Conservation (phyloP, 2,888 invertebrate species). For the Bruchidius siliquastri region DNA sequence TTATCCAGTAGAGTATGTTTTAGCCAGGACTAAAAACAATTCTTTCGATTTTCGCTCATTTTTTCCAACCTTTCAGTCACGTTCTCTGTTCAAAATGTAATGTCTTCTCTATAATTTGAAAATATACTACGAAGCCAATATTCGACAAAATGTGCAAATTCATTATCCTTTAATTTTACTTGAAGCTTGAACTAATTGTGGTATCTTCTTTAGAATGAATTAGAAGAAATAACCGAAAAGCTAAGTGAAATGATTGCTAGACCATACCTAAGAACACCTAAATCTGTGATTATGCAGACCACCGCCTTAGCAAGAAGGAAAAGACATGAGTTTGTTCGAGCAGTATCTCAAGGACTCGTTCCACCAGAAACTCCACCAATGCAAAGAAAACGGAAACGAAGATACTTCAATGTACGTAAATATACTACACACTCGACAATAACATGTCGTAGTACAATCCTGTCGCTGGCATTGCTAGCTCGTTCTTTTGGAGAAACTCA, state of each 20-base stretch:
- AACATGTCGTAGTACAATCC: no score
- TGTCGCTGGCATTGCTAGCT: no score
- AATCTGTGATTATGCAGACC: slow-evolving; percentile 58
- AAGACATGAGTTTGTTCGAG: slow-evolving; percentile 59
- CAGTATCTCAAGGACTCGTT: slow-evolving; percentile 54
- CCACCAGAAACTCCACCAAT: slow-evolving; percentile 60
- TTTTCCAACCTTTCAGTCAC: no score
- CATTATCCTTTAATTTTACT: no score
- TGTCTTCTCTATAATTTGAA: no score
- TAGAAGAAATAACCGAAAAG: slow-evolving; percentile 62
- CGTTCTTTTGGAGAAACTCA: neutral
- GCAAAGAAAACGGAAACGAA: slow-evolving; percentile 50
- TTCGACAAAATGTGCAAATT: no score
- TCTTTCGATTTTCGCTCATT: no score
- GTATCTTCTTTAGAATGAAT: slow-evolving; percentile 52
- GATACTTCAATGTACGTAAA: slow-evolving; percentile 47
- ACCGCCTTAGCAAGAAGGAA: slow-evolving; percentile 56
- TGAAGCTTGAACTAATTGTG: no score
- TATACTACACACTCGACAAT: neutral
- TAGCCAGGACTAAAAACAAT: no score
- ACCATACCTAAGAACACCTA: slow-evolving; percentile 59
- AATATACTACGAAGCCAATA: no score
- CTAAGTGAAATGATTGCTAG: slow-evolving; percentile 62
- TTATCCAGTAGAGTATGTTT: no score
- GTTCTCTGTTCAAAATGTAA: no score